Evolutionary conservation across 1,140 invertebrate genomes (phyloP), one percentile per base, ranked within the genome.

Genomic region (Pseudomyrmex flavicornis): DNA sequence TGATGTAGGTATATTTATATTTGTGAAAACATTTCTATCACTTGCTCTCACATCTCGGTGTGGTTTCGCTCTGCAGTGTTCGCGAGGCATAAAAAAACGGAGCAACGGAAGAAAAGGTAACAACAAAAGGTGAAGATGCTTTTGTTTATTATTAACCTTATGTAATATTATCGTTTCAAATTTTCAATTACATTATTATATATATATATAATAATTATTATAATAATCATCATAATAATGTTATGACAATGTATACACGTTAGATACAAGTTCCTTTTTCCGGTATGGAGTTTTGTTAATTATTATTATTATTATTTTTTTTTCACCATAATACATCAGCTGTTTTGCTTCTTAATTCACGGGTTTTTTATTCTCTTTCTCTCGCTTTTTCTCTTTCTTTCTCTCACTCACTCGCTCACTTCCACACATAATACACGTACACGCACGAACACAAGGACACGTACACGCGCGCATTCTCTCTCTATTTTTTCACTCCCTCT

Each of bases 71-170:
- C n/a, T n/a, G n/a, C 7, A n/a, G 56, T 22, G n/a, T 9, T 82
- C 10, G 26, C 48, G n/a, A 1, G 5, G 8, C 2, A 66, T n/a
- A 8, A 72, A 26, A 54, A 26, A 54, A 35, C 5, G 35, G 7
- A 20, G 17, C 46, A 15, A 54, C 59, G 35, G 85, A 88, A 88
- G 54, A 82, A 86, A 86, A 84, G 72, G 20, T 88, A 88, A 92
- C 90, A 66, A 83, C 90, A 88, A 89, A 88, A 80, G 83, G 84
- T 94, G 91, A 93, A 94, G 93, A 93, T 94, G 93, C 90, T 89
- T 92, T 94, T 94, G 91, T 94, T 94, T 94, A 94, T 94, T 94
- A 93, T 93, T 94, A 94, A 94, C 91, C 93, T 94, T 94, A 94
- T 93, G 91, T 93, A 93, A 94, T 94, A 93, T 35, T 35, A 35